Evolutionary conservation across 2,888 invertebrate species (phyloP).

Genomic region (Allacma fusca): DNA sequence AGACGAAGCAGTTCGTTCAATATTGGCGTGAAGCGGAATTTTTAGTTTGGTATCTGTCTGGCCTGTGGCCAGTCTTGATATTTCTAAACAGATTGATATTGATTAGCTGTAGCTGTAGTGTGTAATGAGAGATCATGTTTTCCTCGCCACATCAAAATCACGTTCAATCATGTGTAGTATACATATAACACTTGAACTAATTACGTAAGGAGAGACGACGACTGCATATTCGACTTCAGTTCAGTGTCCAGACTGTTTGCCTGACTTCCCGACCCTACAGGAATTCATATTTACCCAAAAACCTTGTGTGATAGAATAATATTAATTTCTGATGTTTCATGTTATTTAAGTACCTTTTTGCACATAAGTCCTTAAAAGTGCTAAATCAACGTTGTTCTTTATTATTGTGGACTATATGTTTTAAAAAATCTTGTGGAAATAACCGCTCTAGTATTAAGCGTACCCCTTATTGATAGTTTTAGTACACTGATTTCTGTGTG

Average conservation of each 20-base stretch:
- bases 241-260: not conserved
- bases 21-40: conserved; percentile 49
- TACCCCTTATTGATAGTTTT: not conserved
- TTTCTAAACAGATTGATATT: not conserved
- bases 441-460: conserved; percentile 4
- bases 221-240: not conserved
- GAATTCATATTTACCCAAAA: conserved; percentile 30
- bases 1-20: conserved; percentile 61
- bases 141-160: not conserved
- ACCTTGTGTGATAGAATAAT: conserved; percentile 51
- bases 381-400: conserved; percentile 17
- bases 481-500: not conserved
- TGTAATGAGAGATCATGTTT: not conserved
- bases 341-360: conserved; percentile 38
- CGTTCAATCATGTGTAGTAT: not conserved
- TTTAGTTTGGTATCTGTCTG: not conserved
- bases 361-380: conserved; percentile 34
- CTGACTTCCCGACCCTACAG: not conserved
- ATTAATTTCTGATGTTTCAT: conserved; percentile 36
- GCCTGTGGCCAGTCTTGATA: not conserved
- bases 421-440: not conserved
- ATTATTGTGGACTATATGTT: not conserved
- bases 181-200: not conserved
- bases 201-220: not conserved
- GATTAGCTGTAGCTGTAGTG: not conserved